phyloP scores from a whole-genome alignment of 92 coral and sea anemone genomes.

The Epizoanthus stellaris region DNA sequence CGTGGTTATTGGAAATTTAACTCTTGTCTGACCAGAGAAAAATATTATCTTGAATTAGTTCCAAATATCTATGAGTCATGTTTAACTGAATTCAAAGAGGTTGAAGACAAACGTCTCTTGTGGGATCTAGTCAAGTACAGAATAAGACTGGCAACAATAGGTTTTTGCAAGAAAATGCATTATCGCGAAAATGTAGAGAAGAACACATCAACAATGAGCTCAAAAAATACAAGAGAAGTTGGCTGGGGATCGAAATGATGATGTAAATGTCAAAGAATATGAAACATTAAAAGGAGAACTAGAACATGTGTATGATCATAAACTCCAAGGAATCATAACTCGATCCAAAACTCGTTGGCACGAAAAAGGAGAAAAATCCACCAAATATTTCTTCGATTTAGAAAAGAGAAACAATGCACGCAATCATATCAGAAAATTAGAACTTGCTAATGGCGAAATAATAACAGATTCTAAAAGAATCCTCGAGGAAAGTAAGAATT shows the following conservation, averaged over 20 bases:
- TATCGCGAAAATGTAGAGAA: background rate
- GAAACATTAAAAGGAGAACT: conserved; percentile 28
- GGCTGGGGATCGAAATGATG: conserved; percentile 8
- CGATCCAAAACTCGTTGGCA: conserved; percentile 28
- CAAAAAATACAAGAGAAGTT: conserved; percentile 9
- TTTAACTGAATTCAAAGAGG: conserved; percentile 17
- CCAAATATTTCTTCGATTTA: conserved; percentile 15
- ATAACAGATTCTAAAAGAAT: conserved; percentile 28
- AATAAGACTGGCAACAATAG: background rate
- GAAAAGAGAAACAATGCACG: conserved; percentile 25
- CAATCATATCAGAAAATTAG: conserved; percentile 19
- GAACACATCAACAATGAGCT: background rate
- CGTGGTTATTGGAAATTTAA: conserved; percentile 24
- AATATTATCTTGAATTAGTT: conserved; percentile 4
- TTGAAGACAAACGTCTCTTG: background rate
- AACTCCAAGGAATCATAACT: conserved; percentile 26
- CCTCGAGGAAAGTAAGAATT: conserved; percentile 25
- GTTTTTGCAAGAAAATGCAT: conserved; percentile 1
- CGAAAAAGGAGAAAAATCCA: conserved; percentile 23
- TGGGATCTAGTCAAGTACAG: conserved; percentile 17
- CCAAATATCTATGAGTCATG: conserved; percentile 8
- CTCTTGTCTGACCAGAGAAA: background rate
- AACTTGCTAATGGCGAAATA: conserved; percentile 10
- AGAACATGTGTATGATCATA: background rate
- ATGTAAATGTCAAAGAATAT: background rate